Evolutionary conservation across 2,888 invertebrate species (phyloP).

Genomic region (Erynnis tages): DNA sequence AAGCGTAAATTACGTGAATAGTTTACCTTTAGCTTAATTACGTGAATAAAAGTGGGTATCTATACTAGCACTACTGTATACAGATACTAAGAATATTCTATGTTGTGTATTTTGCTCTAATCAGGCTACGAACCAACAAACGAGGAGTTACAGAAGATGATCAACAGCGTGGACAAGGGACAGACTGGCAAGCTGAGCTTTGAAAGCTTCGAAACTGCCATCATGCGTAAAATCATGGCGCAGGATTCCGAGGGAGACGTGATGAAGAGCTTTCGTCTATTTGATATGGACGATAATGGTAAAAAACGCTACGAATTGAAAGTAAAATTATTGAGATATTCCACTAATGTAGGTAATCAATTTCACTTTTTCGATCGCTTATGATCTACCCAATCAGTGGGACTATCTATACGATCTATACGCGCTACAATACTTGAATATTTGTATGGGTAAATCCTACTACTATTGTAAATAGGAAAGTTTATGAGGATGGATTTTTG

Average conservation of each 20-base stretch:
- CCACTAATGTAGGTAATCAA: no score
- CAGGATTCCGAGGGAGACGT: conserved; percentile 67
- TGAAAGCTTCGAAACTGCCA: conserved; percentile 71
- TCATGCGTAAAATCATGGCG: conserved; percentile 73
- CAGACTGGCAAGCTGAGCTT: conserved; percentile 66
- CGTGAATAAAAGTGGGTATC: no score
- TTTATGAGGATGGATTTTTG: no score
- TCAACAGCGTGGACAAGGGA: conserved; percentile 66
- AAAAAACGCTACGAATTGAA: not conserved
- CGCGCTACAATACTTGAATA: no score
- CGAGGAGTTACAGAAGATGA: conserved; percentile 68
- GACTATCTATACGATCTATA: no score
- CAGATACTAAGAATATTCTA: not conserved
- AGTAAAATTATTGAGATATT: not conserved
- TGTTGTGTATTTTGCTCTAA: conserved; percentile 1
- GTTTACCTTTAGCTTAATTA: no score
- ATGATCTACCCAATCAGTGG: no score
- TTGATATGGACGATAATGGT: conserved; percentile 69
- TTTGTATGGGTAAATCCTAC: no score
- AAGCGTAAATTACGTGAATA: no score
- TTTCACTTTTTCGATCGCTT: no score
- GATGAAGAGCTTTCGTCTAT: conserved; percentile 74
- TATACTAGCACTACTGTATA: no score
- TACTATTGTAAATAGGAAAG: no score
- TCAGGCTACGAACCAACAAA: conserved; percentile 72